Base-by-base conservation (phyloP, 2,888 invertebrate species). In the Dynastes grantii region DNA sequence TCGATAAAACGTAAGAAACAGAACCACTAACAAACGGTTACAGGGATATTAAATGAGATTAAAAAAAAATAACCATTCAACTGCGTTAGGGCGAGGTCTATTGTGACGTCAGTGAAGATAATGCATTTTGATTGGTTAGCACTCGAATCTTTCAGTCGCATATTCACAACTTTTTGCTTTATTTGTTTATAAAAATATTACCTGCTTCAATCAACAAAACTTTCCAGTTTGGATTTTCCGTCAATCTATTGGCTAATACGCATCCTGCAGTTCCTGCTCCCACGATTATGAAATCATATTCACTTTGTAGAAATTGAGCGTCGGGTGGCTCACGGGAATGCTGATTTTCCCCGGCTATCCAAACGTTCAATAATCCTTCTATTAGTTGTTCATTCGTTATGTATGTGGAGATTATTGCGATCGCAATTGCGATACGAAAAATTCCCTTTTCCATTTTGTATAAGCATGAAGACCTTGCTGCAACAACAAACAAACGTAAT, bases 251-350 rank as follows among this genome's bases (percentile, higher is more conserved):
- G 0, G 96, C 95, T 5, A 96, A 79, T 0, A 93, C 92, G 80
- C 95, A 94, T 1, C 96, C 96, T 0, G 95, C 95, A 0, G 95
- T 95, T 1, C 96, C 96, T 0, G 95, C 95, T 1, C 96, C 96
- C 2, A 96, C 92, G 22, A 95, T 88, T 71, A 95, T 93, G 83
- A 95, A 96, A 85, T 95, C 95, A 84, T 94, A 95, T 85, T 93
- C 92, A 9, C 90, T 87, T 0, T 91, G 87, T 45, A 91, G 83
- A 37, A 86, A 87, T 0, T 85, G 86, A 37, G 91, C 89, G 81
- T 93, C 92, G 0, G 88, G 87, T 0, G 93, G 92, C 85, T 93
- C 93, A 8, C 86, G 86, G 78, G 89, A 88, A 8, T 89, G 87
- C 81, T 92, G 92, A 5, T 86, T 84, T 32, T 90, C 87, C 45